These are phyloP conservation scores for Geopemphigus sp. DNA, from an alignment of 1,140 invertebrate species.

Conservation along the genomic window DNA sequence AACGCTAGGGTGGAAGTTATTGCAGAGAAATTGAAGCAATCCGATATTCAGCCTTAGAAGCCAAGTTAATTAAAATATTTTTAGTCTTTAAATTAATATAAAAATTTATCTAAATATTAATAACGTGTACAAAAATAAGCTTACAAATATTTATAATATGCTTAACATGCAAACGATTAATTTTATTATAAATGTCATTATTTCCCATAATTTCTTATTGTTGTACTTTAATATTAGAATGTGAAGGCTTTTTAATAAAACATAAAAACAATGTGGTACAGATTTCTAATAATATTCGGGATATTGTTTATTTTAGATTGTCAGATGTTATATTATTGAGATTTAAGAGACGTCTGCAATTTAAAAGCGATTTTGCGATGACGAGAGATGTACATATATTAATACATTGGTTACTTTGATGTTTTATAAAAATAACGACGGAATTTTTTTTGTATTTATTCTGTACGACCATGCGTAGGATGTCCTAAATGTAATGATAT, in stretches of 20 bases:
- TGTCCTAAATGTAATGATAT: no score
- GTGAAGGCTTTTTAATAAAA: background rate
- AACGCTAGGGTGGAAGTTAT: slow-evolving; percentile 45
- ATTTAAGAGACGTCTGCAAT: no score
- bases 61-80: background rate
- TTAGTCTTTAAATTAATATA: background rate
- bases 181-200: background rate
- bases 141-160: background rate
- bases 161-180: background rate
- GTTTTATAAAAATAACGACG: no score
- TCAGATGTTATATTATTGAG: no score
- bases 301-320: no score
- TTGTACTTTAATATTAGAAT: background rate
- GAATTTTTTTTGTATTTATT: no score
- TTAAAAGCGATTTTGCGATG: no score
- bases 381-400: no score
- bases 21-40: slow-evolving; percentile 25
- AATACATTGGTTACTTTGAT: no score
- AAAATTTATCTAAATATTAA: background rate
- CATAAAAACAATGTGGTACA: background rate
- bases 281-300: no score
- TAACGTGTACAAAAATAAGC: background rate
- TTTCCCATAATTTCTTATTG: background rate
- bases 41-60: background rate
- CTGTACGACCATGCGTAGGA: no score